Conservation (phyloP, 2,113 vertebrate species). For the Erythrocercus mccallii region DNA sequence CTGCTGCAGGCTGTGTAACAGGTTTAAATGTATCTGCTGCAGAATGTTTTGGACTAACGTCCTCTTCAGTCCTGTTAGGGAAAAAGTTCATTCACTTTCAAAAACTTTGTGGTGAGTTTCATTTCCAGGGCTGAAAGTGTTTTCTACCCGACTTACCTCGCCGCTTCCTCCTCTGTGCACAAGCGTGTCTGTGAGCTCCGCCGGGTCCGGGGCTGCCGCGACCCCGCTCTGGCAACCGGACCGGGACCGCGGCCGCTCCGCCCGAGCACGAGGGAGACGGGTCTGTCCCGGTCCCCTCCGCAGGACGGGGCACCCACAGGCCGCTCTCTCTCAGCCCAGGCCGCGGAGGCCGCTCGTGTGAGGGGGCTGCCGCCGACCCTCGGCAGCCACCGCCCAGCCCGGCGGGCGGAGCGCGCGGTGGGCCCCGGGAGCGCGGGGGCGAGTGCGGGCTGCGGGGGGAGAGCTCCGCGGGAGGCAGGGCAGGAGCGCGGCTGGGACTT, state of each 20-base stretch:
- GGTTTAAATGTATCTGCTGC: neutral
- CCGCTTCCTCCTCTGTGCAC: neutral
- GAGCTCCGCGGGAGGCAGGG: neutral
- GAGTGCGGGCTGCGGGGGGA: neutral
- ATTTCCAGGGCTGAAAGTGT: neutral
- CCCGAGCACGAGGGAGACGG: neutral
- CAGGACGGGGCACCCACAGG: neutral
- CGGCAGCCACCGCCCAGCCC: neutral
- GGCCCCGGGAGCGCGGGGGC: neutral
- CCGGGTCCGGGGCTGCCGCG: neutral
- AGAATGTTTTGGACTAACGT: neutral
- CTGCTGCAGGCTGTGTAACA: neutral
- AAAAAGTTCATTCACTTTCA: neutral
- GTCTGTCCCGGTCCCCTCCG: neutral
- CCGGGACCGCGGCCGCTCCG: neutral
- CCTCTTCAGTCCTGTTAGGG: neutral
- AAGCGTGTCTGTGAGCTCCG: rapidly evolving
- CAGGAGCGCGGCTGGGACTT: neutral
- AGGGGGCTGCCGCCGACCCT: neutral
- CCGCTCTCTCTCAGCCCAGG: neutral
- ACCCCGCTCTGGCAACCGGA: rapidly evolving
- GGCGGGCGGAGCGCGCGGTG: neutral
- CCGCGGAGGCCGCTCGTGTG: neutral
- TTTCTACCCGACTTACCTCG: neutral
- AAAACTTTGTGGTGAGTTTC: neutral